Percentiles rank a stretch among this genome's conserved stretches.
phyloP scores from a whole-genome alignment of 2,797 vertebrate species.

The Falco naumanni region DNA sequence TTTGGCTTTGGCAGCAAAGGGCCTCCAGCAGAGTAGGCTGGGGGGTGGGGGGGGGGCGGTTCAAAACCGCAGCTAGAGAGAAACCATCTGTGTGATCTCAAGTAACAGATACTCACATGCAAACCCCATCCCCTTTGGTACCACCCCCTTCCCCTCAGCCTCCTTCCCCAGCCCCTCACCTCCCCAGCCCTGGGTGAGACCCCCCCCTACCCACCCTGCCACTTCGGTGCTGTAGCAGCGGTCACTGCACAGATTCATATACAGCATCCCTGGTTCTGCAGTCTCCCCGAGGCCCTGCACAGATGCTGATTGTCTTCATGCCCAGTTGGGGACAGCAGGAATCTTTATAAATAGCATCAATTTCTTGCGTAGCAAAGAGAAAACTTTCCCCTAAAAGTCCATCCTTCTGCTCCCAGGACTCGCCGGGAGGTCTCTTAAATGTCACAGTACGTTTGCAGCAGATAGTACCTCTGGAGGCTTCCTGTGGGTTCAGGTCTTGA shows the following conservation, averaged over 20 bases:
- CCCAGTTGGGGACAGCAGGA: constrained; percentile 58
- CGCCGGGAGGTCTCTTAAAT: constrained; percentile 35
- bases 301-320: constrained; percentile 64
- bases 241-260: neutral
- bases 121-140: neutral
- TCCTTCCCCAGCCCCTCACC: neutral
- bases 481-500: constrained; percentile 42
- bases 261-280: neutral
- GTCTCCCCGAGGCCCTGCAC: constrained; percentile 57
- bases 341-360: constrained; percentile 56
- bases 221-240: neutral
- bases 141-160: neutral
- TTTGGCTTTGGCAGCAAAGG: constrained; percentile 43
- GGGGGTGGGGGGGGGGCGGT: constrained; percentile 13
- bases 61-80: constrained; percentile 62
- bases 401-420: constrained; percentile 16
- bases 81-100: constrained; percentile 69
- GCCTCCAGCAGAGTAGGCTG: constrained; percentile 47
- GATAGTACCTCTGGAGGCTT: constrained; percentile 38
- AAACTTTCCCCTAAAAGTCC: constrained; percentile 25
- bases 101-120: neutral
- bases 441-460: constrained; percentile 14
- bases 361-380: neutral
- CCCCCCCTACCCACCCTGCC: neutral
- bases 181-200: neutral